phyloP scores from a whole-genome alignment of 2,888 invertebrate species.

The Ecliptopera silaceata region DNA sequence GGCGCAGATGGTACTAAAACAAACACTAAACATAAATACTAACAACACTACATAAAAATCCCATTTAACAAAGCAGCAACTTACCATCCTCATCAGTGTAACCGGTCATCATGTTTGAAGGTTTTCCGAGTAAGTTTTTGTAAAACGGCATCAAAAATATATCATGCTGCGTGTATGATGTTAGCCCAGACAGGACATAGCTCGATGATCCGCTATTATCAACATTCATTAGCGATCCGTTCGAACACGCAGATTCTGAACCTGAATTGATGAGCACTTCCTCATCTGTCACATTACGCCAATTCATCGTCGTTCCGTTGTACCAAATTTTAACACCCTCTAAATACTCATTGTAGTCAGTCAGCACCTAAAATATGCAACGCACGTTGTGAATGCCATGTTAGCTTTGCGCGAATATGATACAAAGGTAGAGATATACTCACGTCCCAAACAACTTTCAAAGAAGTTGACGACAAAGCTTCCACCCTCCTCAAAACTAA shows the following conservation, averaged over 20 bases:
- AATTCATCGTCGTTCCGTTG: conserved; percentile 74
- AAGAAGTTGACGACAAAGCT: conserved; percentile 88
- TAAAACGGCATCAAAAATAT: conserved; percentile 96
- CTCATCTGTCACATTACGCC: conserved; percentile 68
- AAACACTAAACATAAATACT: conserved; percentile 44
- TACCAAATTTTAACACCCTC: conserved; percentile 88
- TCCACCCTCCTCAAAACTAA: conserved; percentile 87
- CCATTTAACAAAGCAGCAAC: conserved; percentile 29
- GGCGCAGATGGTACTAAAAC: conserved; percentile 89
- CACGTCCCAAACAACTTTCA: conserved; percentile 92
- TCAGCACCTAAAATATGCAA: conserved; percentile 66
- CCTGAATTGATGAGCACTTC: conserved; percentile 60
- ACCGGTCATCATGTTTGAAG: conserved; percentile 94
- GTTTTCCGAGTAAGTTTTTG: conserved; percentile 93
- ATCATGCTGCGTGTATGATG: conserved; percentile 94
- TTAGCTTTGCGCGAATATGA: conserved; percentile 19
- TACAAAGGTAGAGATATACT: conserved; percentile 56
- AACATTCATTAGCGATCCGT: conserved; percentile 87
- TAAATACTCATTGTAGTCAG: conserved; percentile 81
- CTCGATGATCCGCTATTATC: conserved; percentile 87
- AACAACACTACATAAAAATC: conserved; percentile 8
- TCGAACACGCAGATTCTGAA: conserved; percentile 65
- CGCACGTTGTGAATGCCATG: conserved; percentile 22
- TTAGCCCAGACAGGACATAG: conserved; percentile 89
- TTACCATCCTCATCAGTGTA: conserved; percentile 93